Evolutionary conservation across 2,113 vertebrate genomes (phyloP), one percentile per base, ranked within the genome.

Genomic region (Nettapus auritus): DNA sequence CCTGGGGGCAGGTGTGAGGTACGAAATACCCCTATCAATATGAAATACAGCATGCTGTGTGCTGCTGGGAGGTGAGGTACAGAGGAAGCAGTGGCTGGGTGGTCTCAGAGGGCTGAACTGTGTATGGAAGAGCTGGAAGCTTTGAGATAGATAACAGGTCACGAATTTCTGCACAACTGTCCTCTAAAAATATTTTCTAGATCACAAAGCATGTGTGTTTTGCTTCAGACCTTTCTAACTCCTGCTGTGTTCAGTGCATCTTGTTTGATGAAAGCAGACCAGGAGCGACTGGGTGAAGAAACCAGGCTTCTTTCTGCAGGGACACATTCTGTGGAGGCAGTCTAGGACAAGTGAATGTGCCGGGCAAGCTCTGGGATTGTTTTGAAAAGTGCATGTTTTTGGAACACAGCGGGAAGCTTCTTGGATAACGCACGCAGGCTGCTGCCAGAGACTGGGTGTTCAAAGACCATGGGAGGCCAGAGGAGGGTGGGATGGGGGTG

Each of bases 161-260:
- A 42, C 71, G 59, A 70, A 75, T 80, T 86, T 93, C 79, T 86
- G 31, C 42, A 63, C 26, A 0, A 0, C 59, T 90, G 52, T 85
- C 46, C 19, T 38, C 38, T 94, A 63, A 87, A 93, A 94, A 83
- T 86, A 90, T n/a, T 86, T 91, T 75, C 73, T 84, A 56, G 85
- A 91, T 67, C 1, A 0, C 48, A 44, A 38, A 23, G 77, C 53
- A 59, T 71, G 46, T 22, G 4, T 33, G 31, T 56, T 42, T 86
- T 78, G 31, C 68, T 90, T 88, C 84, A 52, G 60, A 29, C 29
- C 81, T 66, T 7, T 21, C 38, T 42, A 33, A 25, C 6, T 74
- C 83, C 73, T 0, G 4, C 73, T 23, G 88, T 59, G 67, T 73
- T 92, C 53, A 21, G 44, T 55, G 50, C 52, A 13, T 28, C 64